A percentile compares a stretch with the other conserved stretches of the same genome.
These are phyloP conservation scores for Paracentrotus lividus DNA, from an alignment of 53 echinoderm and acorn worm species.

Conservation along the genomic window DNA sequence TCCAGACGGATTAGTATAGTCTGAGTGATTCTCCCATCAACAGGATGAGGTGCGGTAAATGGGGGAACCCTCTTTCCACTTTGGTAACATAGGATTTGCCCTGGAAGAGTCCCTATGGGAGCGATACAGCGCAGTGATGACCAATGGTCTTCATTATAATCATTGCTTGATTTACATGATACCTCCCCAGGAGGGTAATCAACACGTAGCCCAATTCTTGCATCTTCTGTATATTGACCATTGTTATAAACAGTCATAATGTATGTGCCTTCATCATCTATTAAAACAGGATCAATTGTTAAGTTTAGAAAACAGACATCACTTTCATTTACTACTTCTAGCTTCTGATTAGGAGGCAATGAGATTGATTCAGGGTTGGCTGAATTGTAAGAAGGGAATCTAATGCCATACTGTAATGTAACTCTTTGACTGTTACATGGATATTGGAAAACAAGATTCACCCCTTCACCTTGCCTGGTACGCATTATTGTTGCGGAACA, in stretches of 20 bases:
- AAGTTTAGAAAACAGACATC: not conserved
- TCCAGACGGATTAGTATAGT: not conserved
- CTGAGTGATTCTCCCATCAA: not conserved
- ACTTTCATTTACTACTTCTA: too few species aligned
- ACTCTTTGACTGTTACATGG: not conserved
- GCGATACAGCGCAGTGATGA: not conserved
- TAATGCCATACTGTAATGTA: not conserved
- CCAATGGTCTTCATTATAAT: not conserved
- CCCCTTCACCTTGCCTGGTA: not conserved
- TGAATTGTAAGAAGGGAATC: not conserved
- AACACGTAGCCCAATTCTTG: not conserved
- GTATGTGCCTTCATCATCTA: not conserved
- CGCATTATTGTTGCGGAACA: not conserved
- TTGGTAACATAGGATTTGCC: conserved; percentile 5
- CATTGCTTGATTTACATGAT: not conserved
- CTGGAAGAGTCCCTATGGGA: not conserved
- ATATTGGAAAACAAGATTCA: not conserved
- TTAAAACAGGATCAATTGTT: not conserved
- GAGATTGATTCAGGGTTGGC: not conserved
- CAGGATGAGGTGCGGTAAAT: not conserved
- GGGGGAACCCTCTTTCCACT: not conserved
- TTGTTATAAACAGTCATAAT: not conserved
- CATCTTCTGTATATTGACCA: not conserved
- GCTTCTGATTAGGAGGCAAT: too few species aligned
- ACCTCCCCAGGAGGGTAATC: not conserved